A percentile compares a stretch with the other conserved stretches of the same genome.
phyloP scores from a whole-genome alignment of 2,797 vertebrate genomes.

The Nasua narica region DNA sequence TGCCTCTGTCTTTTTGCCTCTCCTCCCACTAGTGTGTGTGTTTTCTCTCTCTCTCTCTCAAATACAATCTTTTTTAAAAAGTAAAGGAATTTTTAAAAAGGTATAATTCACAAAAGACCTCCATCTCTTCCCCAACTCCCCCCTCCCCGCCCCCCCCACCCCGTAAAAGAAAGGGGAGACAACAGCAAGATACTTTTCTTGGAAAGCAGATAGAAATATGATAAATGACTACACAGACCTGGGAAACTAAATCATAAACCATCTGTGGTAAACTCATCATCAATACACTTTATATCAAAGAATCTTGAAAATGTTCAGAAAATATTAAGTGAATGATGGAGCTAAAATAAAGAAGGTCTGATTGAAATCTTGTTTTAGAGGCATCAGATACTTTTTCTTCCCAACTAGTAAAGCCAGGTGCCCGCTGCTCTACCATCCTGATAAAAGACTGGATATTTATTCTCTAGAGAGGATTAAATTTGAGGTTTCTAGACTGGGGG shows the following conservation, averaged over 20 bases:
- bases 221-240: background rate
- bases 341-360: background rate
- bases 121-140: background rate
- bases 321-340: background rate
- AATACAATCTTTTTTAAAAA: background rate
- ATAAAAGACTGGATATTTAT: background rate
- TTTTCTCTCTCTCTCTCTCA: background rate
- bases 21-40: background rate
- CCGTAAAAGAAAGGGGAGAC: background rate
- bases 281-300: background rate
- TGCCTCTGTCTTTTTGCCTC: background rate
- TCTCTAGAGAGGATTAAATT: background rate
- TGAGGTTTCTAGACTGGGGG: background rate
- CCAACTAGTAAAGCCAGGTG: background rate
- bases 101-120: background rate
- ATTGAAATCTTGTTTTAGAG: constrained; percentile 15
- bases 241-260: background rate
- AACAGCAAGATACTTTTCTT: constrained; percentile 24
- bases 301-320: background rate
- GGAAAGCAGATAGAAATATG: background rate
- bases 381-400: background rate
- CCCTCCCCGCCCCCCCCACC: too few species aligned
- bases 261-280: background rate
- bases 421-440: background rate
- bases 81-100: background rate